These are phyloP conservation scores for Sakesphorus luctuosus DNA, from an alignment of 2,113 vertebrate genomes.

Conservation along the genomic window DNA sequence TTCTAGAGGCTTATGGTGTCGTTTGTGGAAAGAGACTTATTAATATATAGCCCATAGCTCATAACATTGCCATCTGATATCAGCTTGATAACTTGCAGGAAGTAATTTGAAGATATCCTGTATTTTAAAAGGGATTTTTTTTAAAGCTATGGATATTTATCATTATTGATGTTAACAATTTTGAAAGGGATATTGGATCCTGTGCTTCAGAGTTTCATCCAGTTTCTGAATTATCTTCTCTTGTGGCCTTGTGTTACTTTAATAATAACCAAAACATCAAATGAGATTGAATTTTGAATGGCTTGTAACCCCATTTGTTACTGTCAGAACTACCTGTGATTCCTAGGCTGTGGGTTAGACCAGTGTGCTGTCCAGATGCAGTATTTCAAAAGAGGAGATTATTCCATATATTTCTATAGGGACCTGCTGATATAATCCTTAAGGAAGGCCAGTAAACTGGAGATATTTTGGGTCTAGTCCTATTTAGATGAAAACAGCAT, in stretches of 20 bases:
- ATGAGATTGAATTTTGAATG: background rate
- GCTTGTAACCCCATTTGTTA: background rate
- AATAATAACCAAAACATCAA: background rate
- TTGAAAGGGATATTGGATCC: background rate
- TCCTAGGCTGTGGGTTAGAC: background rate
- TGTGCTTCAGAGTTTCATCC: background rate
- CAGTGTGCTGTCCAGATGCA: background rate
- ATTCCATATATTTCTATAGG: background rate
- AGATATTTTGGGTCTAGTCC: background rate
- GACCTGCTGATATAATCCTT: background rate
- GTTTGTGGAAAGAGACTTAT: background rate
- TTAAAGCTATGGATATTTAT: background rate
- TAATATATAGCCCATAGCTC: background rate
- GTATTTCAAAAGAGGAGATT: background rate
- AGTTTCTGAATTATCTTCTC: background rate
- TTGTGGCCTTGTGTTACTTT: background rate
- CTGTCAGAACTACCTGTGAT: background rate
- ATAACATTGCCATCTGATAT: background rate
- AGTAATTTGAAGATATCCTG: background rate
- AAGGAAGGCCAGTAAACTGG: background rate
- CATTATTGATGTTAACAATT: background rate
- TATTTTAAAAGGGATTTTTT: conserved; percentile 1
- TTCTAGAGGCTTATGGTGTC: background rate
- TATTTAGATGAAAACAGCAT: background rate
- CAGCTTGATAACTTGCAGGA: background rate